Percentiles rank a stretch among this genome's conserved stretches.
These are phyloP conservation scores for Glyptemys insculpta DNA, from an alignment of 2,797 vertebrate species.

Conservation along the genomic window DNA sequence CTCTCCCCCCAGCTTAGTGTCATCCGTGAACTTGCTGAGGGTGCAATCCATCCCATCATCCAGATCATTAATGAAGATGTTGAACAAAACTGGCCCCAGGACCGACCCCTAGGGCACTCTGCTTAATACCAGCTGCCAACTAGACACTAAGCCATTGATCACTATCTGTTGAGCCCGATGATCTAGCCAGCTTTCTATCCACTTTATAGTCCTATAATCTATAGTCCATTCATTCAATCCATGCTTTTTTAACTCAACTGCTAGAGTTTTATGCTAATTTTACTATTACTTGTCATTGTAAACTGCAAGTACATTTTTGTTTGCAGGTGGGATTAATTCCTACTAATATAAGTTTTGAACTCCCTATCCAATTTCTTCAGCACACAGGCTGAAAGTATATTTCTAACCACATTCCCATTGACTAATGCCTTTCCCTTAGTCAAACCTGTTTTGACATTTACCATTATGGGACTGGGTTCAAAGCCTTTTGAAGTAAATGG, in stretches of 20 bases:
- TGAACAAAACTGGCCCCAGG: no score
- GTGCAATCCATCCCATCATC: no score
- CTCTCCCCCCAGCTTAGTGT: no score
- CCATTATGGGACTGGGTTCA: background rate
- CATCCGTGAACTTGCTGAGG: no score
- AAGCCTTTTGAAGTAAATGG: background rate
- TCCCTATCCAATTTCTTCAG: background rate
- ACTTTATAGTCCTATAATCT: no score
- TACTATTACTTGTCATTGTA: background rate
- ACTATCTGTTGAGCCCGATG: no score
- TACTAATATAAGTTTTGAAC: slow-evolving; percentile 42
- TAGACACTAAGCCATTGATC: no score
- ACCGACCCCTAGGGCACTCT: no score
- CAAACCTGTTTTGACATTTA: background rate
- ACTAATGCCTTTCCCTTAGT: background rate
- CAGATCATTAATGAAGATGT: no score
- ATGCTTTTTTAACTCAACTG: background rate
- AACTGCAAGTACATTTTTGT: background rate
- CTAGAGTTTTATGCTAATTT: slow-evolving; percentile 16
- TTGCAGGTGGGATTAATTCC: slow-evolving; percentile 52
- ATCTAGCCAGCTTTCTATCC: no score
- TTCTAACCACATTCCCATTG: background rate
- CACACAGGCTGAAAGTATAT: background rate
- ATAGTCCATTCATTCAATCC: no score
- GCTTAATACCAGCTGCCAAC: no score